Evolutionary conservation across 2,797 vertebrate genomes (phyloP).

Genomic region (Tragopan temminckii): DNA sequence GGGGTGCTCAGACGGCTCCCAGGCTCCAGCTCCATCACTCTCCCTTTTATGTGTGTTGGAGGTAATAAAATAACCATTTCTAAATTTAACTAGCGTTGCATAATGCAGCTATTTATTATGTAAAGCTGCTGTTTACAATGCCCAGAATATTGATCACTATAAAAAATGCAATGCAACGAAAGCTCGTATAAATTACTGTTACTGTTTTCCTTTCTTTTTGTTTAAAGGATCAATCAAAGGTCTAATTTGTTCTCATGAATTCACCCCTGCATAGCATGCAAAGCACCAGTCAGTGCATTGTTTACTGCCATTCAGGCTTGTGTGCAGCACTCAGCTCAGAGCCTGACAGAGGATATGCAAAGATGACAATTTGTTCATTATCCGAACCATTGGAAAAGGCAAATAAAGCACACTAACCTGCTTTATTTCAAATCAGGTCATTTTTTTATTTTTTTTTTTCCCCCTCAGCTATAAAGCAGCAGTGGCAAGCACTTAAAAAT

Average conservation of each 20-base stretch:
- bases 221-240: conserved; percentile 79
- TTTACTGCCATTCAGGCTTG: conserved; percentile 48
- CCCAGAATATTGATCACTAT: conserved; percentile 72
- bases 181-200: conserved; percentile 70
- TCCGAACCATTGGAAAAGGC: conserved; percentile 51
- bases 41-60: conserved; percentile 73
- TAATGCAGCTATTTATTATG: conserved; percentile 81
- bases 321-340: not conserved
- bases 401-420: conserved; percentile 66
- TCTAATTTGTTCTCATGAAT: conserved; percentile 75
- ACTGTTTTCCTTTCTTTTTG: conserved; percentile 70
- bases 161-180: conserved; percentile 65
- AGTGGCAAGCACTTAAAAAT: conserved; percentile 74
- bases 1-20: conserved; percentile 44
- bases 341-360: conserved; percentile 37
- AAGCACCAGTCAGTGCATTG: not conserved
- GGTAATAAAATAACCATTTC: conserved; percentile 80
- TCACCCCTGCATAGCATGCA: conserved; percentile 43
- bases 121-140: conserved; percentile 76
- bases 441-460: conserved; percentile 16
- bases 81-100: conserved; percentile 81
- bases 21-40: conserved; percentile 51
- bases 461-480: conserved; percentile 51
- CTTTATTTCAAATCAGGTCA: conserved; percentile 63
- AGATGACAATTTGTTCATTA: conserved; percentile 71